These are phyloP conservation scores for Pseudomyrmex concolor DNA, from an alignment of 1,140 invertebrate species.

Conservation along the genomic window DNA sequence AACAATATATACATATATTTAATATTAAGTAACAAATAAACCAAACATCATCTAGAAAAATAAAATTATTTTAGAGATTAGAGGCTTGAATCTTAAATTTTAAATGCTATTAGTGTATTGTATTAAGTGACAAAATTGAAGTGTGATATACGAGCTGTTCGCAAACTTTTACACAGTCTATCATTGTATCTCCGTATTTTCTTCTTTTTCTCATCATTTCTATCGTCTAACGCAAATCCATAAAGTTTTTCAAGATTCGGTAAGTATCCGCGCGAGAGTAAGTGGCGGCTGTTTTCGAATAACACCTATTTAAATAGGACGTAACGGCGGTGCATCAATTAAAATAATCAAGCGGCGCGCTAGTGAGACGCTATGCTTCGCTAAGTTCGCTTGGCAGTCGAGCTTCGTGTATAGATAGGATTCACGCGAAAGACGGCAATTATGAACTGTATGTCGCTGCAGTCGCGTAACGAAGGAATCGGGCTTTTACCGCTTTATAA, in stretches of 20 bases:
- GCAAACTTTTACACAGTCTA: neutral
- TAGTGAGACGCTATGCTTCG: constrained; percentile 73
- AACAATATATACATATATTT: too few species aligned
- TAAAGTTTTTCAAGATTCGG: constrained; percentile 12
- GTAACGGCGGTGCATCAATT: constrained; percentile 77
- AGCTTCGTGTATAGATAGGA: constrained; percentile 23
- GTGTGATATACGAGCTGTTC: neutral
- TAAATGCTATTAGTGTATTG: neutral
- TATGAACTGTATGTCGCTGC: constrained; percentile 58
- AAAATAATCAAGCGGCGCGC: constrained; percentile 78
- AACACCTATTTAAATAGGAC: constrained; percentile 73
- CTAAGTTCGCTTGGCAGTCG: constrained; percentile 78
- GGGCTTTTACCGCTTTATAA: neutral
- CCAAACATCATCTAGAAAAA: too few species aligned
- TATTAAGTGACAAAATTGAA: constrained; percentile 1
- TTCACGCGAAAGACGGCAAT: constrained; percentile 33
- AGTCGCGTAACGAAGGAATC: constrained; percentile 45
- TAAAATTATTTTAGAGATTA: neutral
- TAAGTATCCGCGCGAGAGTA: neutral
- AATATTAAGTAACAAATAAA: too few species aligned
- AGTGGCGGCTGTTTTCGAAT: constrained; percentile 73
- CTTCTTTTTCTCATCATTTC: neutral
- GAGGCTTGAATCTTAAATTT: neutral
- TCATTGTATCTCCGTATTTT: neutral
- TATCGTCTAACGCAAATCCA: neutral